A percentile compares a stretch with the other conserved stretches of the same genome.
phyloP scores from a whole-genome alignment of 1,140 invertebrate species.

The Pogonus chalceus region DNA sequence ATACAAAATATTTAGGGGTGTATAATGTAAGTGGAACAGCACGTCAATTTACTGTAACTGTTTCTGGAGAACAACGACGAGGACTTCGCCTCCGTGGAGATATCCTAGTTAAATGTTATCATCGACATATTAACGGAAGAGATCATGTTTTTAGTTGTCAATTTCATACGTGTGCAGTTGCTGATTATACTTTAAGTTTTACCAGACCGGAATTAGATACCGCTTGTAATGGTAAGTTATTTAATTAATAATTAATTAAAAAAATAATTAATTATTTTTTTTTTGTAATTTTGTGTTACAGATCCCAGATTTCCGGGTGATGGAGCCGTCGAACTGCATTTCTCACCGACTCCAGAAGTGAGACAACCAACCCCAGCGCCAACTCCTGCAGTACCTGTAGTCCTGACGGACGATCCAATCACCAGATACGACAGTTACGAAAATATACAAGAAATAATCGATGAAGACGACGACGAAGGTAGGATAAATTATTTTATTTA shows the following conservation, averaged over 20 bases:
- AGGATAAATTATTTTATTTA: not conserved
- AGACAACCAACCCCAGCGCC: constrained; percentile 54
- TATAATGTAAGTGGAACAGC: constrained; percentile 57
- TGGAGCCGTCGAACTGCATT: constrained; percentile 76
- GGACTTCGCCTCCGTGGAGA: constrained; percentile 74
- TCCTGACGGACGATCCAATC: constrained; percentile 54
- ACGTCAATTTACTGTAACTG: constrained; percentile 58
- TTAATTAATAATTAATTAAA: not conserved
- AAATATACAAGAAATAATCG: constrained; percentile 45
- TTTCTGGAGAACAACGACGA: constrained; percentile 46
- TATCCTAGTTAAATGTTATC: constrained; percentile 83
- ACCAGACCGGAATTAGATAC: constrained; percentile 77
- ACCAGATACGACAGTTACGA: constrained; percentile 76
- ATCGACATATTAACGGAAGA: constrained; percentile 45
- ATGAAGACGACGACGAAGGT: constrained; percentile 33
- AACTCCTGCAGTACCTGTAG: constrained; percentile 57
- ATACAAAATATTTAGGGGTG: constrained; percentile 40
- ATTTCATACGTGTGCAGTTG: constrained; percentile 87
- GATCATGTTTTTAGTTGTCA: constrained; percentile 69
- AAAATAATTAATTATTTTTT: not conserved
- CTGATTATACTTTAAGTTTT: constrained; percentile 72
- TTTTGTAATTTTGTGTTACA: constrained; percentile 22
- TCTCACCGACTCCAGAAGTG: constrained; percentile 51
- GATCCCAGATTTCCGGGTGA: constrained; percentile 60
- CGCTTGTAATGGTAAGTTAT: constrained; percentile 58